A percentile compares a stretch with the other conserved stretches of the same genome.
Evolutionary conservation across 2,113 vertebrate species (phyloP).

Genomic region (Callipepla californica): DNA sequence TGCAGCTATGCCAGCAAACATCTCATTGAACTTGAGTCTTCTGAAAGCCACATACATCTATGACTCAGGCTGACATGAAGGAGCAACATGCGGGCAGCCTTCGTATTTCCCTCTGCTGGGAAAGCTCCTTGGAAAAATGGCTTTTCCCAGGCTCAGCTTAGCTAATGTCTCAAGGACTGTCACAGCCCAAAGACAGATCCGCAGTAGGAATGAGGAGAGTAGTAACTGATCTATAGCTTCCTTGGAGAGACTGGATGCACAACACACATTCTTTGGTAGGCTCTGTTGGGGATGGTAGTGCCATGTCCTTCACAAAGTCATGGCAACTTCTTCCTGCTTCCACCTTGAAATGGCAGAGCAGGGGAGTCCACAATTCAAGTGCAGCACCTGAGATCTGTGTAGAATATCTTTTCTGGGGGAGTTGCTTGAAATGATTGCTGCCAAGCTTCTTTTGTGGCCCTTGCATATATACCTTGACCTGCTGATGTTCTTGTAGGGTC

Average conservation of each 20-base stretch:
- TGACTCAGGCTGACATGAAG: not conserved
- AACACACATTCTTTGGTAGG: rapidly evolving
- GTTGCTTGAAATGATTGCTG: not conserved
- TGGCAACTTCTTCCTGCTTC: not conserved
- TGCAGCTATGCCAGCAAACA: not conserved
- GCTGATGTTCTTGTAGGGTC: not conserved
- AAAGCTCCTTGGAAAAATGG: not conserved
- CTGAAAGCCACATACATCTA: rapidly evolving
- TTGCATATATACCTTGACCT: not conserved
- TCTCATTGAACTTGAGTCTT: rapidly evolving
- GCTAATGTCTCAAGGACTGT: not conserved
- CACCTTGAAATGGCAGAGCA: not conserved
- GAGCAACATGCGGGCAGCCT: rapidly evolving
- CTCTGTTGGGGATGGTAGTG: not conserved
- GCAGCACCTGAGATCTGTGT: not conserved
- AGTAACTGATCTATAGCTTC: not conserved
- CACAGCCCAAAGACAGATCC: not conserved
- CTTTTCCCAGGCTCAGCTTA: not conserved
- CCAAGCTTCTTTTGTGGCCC: not conserved
- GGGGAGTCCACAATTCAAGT: too few relatives aligned
- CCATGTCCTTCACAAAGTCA: not conserved
- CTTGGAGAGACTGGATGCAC: not conserved
- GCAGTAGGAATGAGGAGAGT: not conserved
- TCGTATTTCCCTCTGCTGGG: not conserved
- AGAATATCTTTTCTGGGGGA: not conserved